Conservation (phyloP, 2,113 vertebrate species). For the Lonchura striata region DNA sequence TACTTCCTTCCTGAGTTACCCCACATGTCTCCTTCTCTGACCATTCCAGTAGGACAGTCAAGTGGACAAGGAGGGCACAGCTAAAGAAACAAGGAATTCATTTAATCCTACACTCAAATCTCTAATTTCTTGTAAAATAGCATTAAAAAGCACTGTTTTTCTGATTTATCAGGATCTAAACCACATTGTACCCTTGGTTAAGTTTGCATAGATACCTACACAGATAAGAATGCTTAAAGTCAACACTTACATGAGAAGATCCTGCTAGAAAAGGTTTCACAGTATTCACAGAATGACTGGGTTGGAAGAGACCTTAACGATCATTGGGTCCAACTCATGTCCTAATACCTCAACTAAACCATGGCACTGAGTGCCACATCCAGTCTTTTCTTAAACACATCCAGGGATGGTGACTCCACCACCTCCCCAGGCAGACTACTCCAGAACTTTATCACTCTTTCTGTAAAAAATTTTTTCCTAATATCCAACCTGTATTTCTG, state of each 20-base stretch:
- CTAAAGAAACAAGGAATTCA: neutral
- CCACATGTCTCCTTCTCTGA: neutral
- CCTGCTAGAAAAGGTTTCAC: neutral
- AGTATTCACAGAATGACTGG: neutral
- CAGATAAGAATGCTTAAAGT: neutral
- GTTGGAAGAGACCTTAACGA: neutral
- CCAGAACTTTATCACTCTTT: neutral
- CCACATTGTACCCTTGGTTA: neutral
- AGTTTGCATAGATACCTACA: neutral
- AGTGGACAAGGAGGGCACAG: neutral
- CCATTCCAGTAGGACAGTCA: neutral
- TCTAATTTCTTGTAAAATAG: neutral
- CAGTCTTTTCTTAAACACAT: neutral
- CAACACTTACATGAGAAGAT: neutral
- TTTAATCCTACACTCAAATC: neutral
- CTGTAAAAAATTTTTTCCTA: neutral
- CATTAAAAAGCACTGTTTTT: neutral
- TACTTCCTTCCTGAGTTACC: neutral
- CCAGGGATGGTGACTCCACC: neutral
- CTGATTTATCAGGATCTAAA: neutral
- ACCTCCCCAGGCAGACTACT: neutral
- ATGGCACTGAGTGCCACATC: neutral
- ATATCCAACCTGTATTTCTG: neutral
- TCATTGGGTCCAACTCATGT: neutral
- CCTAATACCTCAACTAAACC: neutral